Percentiles rank a stretch among this genome's conserved stretches.
Conservation (phyloP, 1,140 invertebrate species). For the Drosophila burlai region DNA sequence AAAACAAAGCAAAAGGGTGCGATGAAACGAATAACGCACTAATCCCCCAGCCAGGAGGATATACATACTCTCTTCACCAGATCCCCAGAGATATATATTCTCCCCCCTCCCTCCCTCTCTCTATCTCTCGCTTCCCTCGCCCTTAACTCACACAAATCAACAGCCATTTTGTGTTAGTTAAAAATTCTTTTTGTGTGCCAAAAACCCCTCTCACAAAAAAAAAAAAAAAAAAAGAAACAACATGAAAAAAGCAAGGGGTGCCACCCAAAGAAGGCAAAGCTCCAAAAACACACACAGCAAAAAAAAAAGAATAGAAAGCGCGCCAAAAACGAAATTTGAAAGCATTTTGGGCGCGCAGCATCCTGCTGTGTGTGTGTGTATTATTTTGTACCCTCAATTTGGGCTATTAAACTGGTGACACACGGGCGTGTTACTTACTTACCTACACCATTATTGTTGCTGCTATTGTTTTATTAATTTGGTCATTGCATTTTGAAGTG, state of each 20-base stretch:
- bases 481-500: conserved; percentile 73
- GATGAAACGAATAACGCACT: conserved; percentile 46
- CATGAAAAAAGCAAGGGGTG: conserved; percentile 6
- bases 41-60: conserved; percentile 48
- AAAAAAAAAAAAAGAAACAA: neutral
- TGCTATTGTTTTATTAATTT: conserved; percentile 69
- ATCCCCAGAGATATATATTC: conserved; percentile 16
- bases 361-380: neutral
- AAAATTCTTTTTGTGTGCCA: conserved; percentile 78
- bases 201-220: conserved; percentile 26
- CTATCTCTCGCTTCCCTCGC: neutral
- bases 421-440: neutral
- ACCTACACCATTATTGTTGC: neutral
- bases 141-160: conserved; percentile 55
- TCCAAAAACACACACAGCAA: conserved; percentile 15
- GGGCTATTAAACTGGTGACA: conserved; percentile 57
- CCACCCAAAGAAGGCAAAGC: conserved; percentile 23
- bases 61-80: neutral
- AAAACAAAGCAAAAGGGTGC: conserved; percentile 15
- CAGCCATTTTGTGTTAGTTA: conserved; percentile 80
- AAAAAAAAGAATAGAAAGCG: conserved; percentile 17
- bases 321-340: conserved; percentile 77
- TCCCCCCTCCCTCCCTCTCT: neutral
- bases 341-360: conserved; percentile 22
- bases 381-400: conserved; percentile 26